Evolutionary conservation across 2,113 vertebrate species (phyloP), one percentile per base, ranked within the genome.

Genomic region (Pithys albifrons): DNA sequence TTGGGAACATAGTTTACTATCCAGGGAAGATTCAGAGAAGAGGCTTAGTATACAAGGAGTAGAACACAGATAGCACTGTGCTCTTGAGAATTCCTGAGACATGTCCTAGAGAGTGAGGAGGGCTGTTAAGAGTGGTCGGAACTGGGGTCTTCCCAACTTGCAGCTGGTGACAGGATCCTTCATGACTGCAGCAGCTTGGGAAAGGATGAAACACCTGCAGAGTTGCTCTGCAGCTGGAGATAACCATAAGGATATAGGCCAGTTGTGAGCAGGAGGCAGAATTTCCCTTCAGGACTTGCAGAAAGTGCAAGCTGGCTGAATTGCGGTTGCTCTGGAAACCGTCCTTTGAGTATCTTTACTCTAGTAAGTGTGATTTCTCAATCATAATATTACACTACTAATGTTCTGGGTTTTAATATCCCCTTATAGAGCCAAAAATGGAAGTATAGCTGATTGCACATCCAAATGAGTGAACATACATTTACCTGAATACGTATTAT

Each of bases 241-340:
- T 61, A 81, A 24, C 29, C 1, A 1, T 14, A 20, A 90, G 45
- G 72, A 64, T 84, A 89, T 8, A 45, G 33, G 31, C 88, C 75
- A 94, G 75, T 52, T 94, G 88, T 78, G 72, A 92, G 61, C 61
- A 79, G 51, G 27, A 96, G 52, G 78, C 37, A 84, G 82, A 87
- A 71, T 81, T 86, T 72, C 39, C 89, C 83, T 75, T 66, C 61
- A 91, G 90, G 72, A 91, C 48, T 49, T 33, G 37, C 0, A 7
- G 74, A 69, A 91, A 88, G 6, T 87, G 79, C 61, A 92, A 94
- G 93, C 69, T 89, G 70, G 39, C 79, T 91, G 73, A 67, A 65
- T 57, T 64, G 18, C 0, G 0, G 92, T 94, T 97, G 86, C 93
- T 96, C 65, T 19, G 93, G 95, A 97, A 97, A 96, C 96, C 3